phyloP scores from a whole-genome alignment of 2,888 invertebrate genomes.

The Andrena dorsata region DNA sequence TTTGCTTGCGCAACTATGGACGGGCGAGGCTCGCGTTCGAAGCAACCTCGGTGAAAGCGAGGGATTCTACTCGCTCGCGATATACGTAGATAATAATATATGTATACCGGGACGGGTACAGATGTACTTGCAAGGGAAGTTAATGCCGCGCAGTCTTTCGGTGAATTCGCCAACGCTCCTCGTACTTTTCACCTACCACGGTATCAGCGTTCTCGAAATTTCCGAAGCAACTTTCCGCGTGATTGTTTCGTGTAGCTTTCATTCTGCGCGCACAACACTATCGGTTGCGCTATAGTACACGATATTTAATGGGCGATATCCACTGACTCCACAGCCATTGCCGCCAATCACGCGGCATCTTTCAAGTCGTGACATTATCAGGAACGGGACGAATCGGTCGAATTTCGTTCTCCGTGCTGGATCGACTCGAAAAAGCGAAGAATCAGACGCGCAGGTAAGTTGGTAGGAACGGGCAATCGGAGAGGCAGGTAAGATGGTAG shows the following conservation, averaged over 20 bases:
- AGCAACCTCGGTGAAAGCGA: slow-evolving; percentile 78
- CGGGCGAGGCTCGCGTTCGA: slow-evolving; percentile 79
- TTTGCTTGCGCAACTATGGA: slow-evolving; percentile 75
- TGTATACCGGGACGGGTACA: neutral
- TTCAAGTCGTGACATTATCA: too few relatives aligned
- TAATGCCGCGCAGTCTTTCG: too few relatives aligned
- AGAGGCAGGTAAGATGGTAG: slow-evolving; percentile 34
- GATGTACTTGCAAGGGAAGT: neutral
- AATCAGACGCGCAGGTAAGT: slow-evolving; percentile 37
- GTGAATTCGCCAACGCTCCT: too few relatives aligned
- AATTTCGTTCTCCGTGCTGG: neutral
- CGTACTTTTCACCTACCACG: too few relatives aligned
- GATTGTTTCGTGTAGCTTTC: too few relatives aligned
- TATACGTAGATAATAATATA: neutral
- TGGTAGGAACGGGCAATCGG: slow-evolving; percentile 28
- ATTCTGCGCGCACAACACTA: too few relatives aligned
- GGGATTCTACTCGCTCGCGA: slow-evolving; percentile 68
- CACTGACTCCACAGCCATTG: neutral
- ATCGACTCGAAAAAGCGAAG: slow-evolving; percentile 9
- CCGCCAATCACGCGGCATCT: neutral
- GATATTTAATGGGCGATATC: too few relatives aligned
- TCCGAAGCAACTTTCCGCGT: too few relatives aligned
- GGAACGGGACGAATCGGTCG: neutral
- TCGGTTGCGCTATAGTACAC: too few relatives aligned
- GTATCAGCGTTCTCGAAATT: too few relatives aligned